Conservation (phyloP, 2,113 vertebrate species). For the Calidris pygmaea region DNA sequence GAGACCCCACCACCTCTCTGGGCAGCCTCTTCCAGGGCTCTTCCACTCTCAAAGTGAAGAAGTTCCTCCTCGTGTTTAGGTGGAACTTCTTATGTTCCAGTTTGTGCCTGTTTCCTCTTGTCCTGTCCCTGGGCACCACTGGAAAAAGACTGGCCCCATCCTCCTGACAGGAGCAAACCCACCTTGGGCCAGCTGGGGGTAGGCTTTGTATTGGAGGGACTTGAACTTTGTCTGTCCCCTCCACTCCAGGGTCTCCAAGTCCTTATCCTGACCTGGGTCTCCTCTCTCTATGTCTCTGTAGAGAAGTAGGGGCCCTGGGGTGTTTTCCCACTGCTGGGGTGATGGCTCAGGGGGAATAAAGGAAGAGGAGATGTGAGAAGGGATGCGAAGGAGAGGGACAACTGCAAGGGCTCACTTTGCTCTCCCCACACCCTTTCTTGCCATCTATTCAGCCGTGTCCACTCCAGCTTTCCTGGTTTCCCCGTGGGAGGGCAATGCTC, state of each 20-base stretch:
- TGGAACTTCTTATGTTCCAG: too few relatives aligned
- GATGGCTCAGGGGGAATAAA: not conserved
- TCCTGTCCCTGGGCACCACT: too few relatives aligned
- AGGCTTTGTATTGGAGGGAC: not conserved
- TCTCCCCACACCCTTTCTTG: fast-evolving
- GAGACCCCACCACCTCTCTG: too few relatives aligned
- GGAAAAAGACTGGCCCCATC: too few relatives aligned
- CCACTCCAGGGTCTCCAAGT: not conserved
- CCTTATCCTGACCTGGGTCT: not conserved
- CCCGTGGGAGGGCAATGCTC: not conserved
- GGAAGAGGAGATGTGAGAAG: not conserved
- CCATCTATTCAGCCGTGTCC: not conserved
- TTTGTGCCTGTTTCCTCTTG: too few relatives aligned
- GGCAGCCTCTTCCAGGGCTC: too few relatives aligned
- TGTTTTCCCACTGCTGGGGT: not conserved
- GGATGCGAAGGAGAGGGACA: not conserved
- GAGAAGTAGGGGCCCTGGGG: not conserved
- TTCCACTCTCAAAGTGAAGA: too few relatives aligned
- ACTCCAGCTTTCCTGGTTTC: not conserved
- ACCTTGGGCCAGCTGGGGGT: not conserved
- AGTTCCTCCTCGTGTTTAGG: too few relatives aligned
- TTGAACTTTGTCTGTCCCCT: not conserved
- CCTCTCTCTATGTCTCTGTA: not conserved
- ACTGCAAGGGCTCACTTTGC: not conserved
- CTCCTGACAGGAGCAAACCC: not conserved